Percentiles rank a stretch among this genome's conserved stretches.
Conservation (phyloP, 2,888 invertebrate genomes). For the Drosophila kambysellisi region DNA sequence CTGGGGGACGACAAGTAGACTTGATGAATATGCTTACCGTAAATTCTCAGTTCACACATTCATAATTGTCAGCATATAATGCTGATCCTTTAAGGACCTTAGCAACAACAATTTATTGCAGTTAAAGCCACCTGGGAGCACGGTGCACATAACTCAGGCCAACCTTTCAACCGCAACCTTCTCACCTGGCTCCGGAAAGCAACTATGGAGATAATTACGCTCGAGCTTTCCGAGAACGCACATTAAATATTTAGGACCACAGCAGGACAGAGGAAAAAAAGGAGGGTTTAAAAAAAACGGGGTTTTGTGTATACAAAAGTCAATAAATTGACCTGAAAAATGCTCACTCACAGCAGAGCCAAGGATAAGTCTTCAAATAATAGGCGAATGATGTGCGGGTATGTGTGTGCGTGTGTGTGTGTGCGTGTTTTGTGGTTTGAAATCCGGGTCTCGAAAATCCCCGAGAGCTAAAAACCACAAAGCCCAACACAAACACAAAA, state of each 20-base stretch:
- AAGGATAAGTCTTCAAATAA: constrained; percentile 59
- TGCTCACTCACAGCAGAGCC: constrained; percentile 23
- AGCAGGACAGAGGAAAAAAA: constrained; percentile 3
- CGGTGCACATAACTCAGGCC: constrained; percentile 35
- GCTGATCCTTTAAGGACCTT: constrained; percentile 37
- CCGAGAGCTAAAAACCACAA: constrained; percentile 29
- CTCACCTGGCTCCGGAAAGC: constrained; percentile 12
- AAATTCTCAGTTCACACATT: constrained; percentile 20
- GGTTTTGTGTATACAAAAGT: constrained; percentile 38
- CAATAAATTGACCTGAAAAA: constrained; percentile 55
- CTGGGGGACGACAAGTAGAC: not conserved
- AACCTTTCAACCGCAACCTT: constrained; percentile 6
- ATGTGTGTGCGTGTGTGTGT: constrained; percentile 4
- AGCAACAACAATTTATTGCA: constrained; percentile 52
- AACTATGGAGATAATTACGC: constrained; percentile 58
- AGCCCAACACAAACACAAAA: constrained; percentile 35
- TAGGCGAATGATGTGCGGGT: constrained; percentile 32
- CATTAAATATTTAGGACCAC: constrained; percentile 53
- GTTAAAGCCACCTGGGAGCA: constrained; percentile 36
- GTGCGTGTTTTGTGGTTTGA: not conserved
- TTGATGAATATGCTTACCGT: constrained; percentile 13
- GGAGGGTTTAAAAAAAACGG: constrained; percentile 15
- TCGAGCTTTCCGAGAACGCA: constrained; percentile 43
- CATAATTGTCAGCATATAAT: constrained; percentile 34
- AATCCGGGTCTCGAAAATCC: constrained; percentile 15